phyloP scores from a whole-genome alignment of 2,888 invertebrate species.

The Napeogenes sylphis region DNA sequence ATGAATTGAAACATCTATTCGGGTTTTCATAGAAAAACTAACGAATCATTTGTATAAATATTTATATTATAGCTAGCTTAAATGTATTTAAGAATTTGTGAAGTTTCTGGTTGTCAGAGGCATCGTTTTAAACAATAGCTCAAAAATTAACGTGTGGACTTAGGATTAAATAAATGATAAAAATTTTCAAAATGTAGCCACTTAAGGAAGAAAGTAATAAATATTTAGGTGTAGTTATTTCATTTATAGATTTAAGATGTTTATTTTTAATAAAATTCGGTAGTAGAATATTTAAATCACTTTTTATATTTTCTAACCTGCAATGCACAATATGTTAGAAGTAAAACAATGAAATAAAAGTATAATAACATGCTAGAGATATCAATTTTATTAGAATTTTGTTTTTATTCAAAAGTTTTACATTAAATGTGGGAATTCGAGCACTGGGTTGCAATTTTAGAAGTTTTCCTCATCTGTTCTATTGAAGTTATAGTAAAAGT shows the following conservation, averaged over 20 bases:
- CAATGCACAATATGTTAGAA: too few species aligned
- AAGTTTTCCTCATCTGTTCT: too few species aligned
- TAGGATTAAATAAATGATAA: not conserved
- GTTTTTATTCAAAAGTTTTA: not conserved
- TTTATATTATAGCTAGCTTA: slow-evolving; percentile 28
- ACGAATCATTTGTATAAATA: slow-evolving; percentile 38
- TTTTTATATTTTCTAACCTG: too few species aligned
- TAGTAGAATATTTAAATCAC: too few species aligned
- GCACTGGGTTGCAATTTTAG: too few species aligned
- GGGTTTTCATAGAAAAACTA: slow-evolving; percentile 43
- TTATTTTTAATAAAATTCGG: too few species aligned
- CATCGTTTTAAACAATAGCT: not conserved
- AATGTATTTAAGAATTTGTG: slow-evolving; percentile 25
- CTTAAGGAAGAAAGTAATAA: not conserved
- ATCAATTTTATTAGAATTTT: too few species aligned
- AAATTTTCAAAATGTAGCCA: too few species aligned
- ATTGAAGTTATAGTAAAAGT: slow-evolving; percentile 30
- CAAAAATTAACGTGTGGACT: slow-evolving; percentile 1
- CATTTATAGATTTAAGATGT: too few species aligned
- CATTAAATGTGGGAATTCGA: slow-evolving; percentile 24
- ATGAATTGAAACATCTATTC: slow-evolving; percentile 36
- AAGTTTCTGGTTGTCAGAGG: slow-evolving; percentile 1
- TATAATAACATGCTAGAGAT: too few species aligned
- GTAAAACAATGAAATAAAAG: too few species aligned
- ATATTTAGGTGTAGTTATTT: too few species aligned